phyloP scores from a whole-genome alignment of 2,113 vertebrate species.

The Onychostruthus taczanowskii region DNA sequence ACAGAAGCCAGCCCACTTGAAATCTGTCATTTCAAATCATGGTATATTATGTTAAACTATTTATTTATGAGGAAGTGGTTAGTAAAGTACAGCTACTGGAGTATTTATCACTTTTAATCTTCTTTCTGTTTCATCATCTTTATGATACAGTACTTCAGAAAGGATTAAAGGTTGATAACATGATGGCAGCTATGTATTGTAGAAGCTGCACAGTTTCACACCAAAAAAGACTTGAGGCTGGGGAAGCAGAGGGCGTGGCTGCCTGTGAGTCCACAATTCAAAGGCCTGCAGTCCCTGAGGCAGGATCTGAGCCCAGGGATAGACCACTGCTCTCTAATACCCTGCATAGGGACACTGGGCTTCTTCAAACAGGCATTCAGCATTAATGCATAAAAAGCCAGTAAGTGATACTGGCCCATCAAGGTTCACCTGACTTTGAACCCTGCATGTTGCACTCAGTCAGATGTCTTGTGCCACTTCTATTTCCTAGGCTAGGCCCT shows the following conservation, averaged over 20 bases:
- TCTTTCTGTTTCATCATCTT: not conserved
- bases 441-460: not conserved
- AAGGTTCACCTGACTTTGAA: not conserved
- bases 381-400: not conserved
- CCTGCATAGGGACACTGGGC: not conserved
- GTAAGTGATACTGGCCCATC: not conserved
- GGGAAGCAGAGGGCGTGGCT: not conserved
- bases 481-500: not conserved
- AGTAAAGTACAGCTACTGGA: constrained; percentile 3
- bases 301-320: not conserved
- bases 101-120: not conserved
- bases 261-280: not conserved
- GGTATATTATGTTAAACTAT: not conserved
- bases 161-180: not conserved
- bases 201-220: not conserved
- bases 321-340: not conserved
- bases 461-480: not conserved
- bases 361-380: not conserved
- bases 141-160: not conserved
- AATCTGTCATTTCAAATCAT: not conserved
- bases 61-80: not conserved
- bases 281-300: not conserved
- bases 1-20: constrained; percentile 12
- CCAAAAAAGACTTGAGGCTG: not conserved
- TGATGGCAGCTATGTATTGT: not conserved